Percentiles rank a stretch among this genome's conserved stretches.
These are phyloP conservation scores for Trachurus trachurus DNA, from an alignment of 2,797 vertebrate species.

Conservation along the genomic window DNA sequence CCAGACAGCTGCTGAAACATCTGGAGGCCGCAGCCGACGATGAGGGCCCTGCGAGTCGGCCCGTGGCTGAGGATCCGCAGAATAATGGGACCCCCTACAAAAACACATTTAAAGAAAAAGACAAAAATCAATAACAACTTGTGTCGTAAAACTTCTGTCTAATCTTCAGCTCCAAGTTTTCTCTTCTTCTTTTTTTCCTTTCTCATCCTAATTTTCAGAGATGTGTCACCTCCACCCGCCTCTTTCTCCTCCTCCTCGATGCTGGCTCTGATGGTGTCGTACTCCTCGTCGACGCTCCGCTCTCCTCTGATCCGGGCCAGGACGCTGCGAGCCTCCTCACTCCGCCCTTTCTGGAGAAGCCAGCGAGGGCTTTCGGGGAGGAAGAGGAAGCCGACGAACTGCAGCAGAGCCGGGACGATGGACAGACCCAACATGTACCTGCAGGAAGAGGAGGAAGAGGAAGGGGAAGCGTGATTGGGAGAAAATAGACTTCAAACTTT, in stretches of 20 bases:
- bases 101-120: too few species aligned
- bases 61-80: constrained; percentile 91
- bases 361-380: constrained; percentile 98
- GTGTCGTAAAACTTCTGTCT: too few species aligned
- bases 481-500: not conserved
- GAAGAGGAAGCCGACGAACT: constrained; percentile 95
- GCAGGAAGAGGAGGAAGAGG: not conserved
- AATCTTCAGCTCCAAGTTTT: too few species aligned
- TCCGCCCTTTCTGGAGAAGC: constrained; percentile 94
- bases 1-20: constrained; percentile 98
- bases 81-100: constrained; percentile 89
- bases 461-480: not conserved
- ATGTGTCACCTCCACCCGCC: constrained; percentile 83
- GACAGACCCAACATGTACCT: constrained; percentile 98
- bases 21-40: constrained; percentile 95
- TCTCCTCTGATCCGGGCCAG: constrained; percentile 91
- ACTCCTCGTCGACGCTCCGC: constrained; percentile 91
- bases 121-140: not conserved
- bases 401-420: constrained; percentile 89
- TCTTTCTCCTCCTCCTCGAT: constrained; percentile 93
- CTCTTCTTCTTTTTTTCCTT: too few species aligned
- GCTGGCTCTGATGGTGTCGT: constrained; percentile 89
- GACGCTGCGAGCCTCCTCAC: constrained; percentile 89
- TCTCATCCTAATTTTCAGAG: too few species aligned
- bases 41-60: constrained; percentile 92